Evolutionary conservation across 2,113 vertebrate genomes (phyloP), one percentile per base, ranked within the genome.

Genomic region (Tyrannus savana): DNA sequence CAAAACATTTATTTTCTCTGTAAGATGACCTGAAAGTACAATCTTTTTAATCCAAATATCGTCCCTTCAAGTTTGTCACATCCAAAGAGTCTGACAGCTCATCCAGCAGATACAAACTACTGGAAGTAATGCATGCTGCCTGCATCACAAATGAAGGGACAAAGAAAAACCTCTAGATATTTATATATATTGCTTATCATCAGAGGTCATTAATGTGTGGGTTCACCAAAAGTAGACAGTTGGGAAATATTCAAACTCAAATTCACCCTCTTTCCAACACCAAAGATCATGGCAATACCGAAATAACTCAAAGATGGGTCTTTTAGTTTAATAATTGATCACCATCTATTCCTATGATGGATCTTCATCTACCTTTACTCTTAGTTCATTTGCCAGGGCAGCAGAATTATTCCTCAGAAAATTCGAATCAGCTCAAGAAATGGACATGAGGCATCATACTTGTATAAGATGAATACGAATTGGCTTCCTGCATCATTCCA

Each of bases 261-360:
- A 69, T 22, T 85, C 46, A 67, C 3, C 3, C 18, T 22, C 13
- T 66, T 91, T 76, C 23, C 58, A 90, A 85, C 9, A 73, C 25
- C 42, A 78, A 35, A 71, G 41, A 78, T 39, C n/a, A 81, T 4
- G 28, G 64, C n/a, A 87, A 64, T 60, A 68, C 2, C 72, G 64
- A n/a, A n/a, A 52, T 37, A 31, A 64, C 15, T 63, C 41, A 52
- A 62, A 85, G 22, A n/a, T 5, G 10, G 5, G 5, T 22, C 28
- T 84, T 74, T 44, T 6, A 59, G 22, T 66, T 90, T 37, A 78
- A 31, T 9, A 60, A 47, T 0, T 59, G 31, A 71, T 55, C 0
- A 0, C 2, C n/a, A 81, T 23, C 24, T 33, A 58, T 50, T 30
- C 31, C 47, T 47, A 4, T 0, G 3, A 79, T 2, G 1, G 30